These are phyloP conservation scores for Erpetoichthys calabaricus DNA, from an alignment of 2,797 vertebrate species.

Conservation along the genomic window DNA sequence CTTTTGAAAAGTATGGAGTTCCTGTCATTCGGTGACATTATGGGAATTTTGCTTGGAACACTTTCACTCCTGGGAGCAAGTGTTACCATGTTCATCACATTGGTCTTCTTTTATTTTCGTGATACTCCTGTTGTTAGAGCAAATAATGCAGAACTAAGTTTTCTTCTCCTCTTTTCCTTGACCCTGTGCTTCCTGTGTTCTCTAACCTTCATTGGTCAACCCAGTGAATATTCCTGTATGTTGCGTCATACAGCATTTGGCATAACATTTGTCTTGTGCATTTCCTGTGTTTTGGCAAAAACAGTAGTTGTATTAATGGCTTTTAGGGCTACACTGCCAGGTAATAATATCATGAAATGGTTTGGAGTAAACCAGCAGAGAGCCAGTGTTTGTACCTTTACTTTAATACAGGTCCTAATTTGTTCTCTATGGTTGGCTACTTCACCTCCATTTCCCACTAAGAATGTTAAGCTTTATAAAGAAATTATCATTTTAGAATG, in stretches of 20 bases:
- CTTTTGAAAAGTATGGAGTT: constrained; percentile 30
- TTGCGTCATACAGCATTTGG: constrained; percentile 20
- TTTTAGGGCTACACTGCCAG: constrained; percentile 22
- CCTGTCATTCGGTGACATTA: constrained; percentile 26
- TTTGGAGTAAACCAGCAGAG: constrained; percentile 21
- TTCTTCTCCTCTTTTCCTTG: constrained; percentile 21
- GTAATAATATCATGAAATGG: constrained; percentile 24
- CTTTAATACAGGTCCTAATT: constrained; percentile 19
- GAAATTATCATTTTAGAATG: constrained; percentile 22
- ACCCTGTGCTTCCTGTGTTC: constrained; percentile 22
- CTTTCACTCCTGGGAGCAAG: constrained; percentile 22
- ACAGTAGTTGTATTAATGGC: constrained; percentile 23
- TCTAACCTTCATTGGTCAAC: constrained; percentile 18
- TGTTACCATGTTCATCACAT: constrained; percentile 23
- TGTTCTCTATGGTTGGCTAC: constrained; percentile 16
- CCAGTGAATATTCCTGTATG: constrained; percentile 24
- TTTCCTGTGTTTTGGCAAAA: constrained; percentile 25
- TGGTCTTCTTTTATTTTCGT: constrained; percentile 24
- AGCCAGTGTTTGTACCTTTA: constrained; percentile 17
- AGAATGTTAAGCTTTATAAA: constrained; percentile 13
- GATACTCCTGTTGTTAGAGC: constrained; percentile 25
- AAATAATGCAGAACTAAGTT: constrained; percentile 24
- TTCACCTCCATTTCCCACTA: constrained; percentile 15
- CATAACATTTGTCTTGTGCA: constrained; percentile 24
- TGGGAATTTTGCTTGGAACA: constrained; percentile 24